Conservation (phyloP, 2,113 vertebrate genomes). For the Rhea americana region DNA sequence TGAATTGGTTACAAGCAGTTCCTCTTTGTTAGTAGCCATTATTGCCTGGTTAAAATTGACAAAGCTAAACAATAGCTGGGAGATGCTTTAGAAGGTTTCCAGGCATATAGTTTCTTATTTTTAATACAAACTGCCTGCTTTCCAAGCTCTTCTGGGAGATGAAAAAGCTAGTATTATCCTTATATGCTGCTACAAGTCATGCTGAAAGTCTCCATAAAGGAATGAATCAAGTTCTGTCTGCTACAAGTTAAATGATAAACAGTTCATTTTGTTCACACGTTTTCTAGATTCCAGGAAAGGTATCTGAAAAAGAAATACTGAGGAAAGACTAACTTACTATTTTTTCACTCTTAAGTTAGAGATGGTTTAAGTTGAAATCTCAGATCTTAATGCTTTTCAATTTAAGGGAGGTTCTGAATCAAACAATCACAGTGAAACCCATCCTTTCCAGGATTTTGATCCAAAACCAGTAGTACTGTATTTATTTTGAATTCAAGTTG, state of each 20-base stretch:
- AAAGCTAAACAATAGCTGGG: not conserved
- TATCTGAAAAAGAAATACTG: not conserved
- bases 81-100: not conserved
- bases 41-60: not conserved
- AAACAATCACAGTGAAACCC: not conserved
- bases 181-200: not conserved
- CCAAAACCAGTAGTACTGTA: not conserved
- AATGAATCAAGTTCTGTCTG: not conserved
- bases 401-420: not conserved
- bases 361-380: not conserved
- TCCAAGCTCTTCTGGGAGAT: not conserved
- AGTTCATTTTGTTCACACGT: not conserved
- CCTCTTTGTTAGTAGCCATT: not conserved
- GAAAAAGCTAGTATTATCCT: not conserved
- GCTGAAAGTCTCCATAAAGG: not conserved
- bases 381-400: not conserved
- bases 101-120: not conserved
- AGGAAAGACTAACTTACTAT: not conserved
- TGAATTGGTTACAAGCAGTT: not conserved
- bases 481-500: not conserved
- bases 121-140: not conserved
- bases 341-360: not conserved
- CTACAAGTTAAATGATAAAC: not conserved
- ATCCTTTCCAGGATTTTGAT: not conserved
- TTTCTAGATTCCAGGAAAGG: not conserved